Percentiles rank a stretch among this genome's conserved stretches.
phyloP scores from a whole-genome alignment of 2,888 invertebrate genomes.

The Meloe dianella region DNA sequence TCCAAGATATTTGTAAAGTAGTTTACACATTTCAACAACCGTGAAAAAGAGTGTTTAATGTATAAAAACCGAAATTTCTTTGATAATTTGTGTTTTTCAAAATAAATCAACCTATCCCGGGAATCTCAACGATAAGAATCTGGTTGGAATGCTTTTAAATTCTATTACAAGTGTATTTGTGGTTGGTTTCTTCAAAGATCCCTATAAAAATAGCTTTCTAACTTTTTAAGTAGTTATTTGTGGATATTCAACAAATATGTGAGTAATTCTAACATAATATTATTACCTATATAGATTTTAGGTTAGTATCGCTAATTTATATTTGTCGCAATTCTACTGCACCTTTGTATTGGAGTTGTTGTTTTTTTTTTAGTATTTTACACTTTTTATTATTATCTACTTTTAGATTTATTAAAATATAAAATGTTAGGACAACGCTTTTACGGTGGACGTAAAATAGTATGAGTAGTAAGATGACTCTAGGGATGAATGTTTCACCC shows the following conservation, averaged over 20 bases:
- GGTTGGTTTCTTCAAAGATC: conserved; percentile 16
- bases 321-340: background rate
- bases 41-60: conserved; percentile 30
- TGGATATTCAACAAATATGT: background rate
- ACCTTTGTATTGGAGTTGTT: background rate
- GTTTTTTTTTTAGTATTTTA: background rate
- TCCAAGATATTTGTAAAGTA: conserved; percentile 36
- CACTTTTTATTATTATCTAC: conserved; percentile 16
- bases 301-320: background rate
- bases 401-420: conserved; percentile 32
- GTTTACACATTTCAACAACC: conserved; percentile 38
- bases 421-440: conserved; percentile 32
- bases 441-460: conserved; percentile 30
- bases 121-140: conserved; percentile 29
- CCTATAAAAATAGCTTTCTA: background rate
- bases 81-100: conserved; percentile 18
- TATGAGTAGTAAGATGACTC: conserved; percentile 33
- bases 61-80: conserved; percentile 24
- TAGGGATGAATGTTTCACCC: conserved; percentile 30
- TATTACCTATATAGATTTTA: background rate
- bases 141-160: conserved; percentile 26
- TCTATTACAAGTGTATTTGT: conserved; percentile 25
- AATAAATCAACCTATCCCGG: conserved; percentile 29
- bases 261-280: background rate
- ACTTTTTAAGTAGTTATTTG: background rate